Evolutionary conservation across 2,113 vertebrate genomes (phyloP).

Genomic region (Anseranas semipalmata): DNA sequence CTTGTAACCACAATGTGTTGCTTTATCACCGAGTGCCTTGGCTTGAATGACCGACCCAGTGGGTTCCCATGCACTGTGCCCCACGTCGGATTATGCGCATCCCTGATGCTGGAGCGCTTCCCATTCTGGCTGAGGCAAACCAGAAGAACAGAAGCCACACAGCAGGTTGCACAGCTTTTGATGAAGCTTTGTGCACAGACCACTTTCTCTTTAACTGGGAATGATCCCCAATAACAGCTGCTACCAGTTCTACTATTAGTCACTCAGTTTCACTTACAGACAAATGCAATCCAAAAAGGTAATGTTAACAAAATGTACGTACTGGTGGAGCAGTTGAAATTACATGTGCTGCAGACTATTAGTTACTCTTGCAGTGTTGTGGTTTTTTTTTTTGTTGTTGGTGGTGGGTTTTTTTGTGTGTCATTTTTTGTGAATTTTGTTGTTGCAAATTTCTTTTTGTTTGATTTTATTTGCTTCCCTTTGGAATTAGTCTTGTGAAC

Average conservation of each 20-base stretch:
- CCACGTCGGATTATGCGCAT: not conserved
- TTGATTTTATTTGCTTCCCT: not conserved
- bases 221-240: not conserved
- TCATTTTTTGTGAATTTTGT: not conserved
- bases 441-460: not conserved
- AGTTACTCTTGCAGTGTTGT: not conserved
- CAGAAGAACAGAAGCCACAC: conserved; percentile 23
- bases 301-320: not conserved
- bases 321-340: not conserved
- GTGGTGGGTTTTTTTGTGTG: not conserved
- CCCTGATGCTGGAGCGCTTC: not conserved
- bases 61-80: conserved; percentile 1
- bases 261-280: not conserved
- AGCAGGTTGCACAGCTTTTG: conserved; percentile 19
- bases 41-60: not conserved
- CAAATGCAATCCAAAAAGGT: not conserved
- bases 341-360: not conserved
- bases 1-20: not conserved
- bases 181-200: not conserved
- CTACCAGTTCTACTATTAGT: not conserved
- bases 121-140: conserved; percentile 27
- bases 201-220: not conserved
- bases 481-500: not conserved
- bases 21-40: not conserved
- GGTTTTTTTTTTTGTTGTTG: no score